These are phyloP conservation scores for Denticeps clupeoides DNA, from an alignment of 2,797 vertebrate species.

Conservation along the genomic window DNA sequence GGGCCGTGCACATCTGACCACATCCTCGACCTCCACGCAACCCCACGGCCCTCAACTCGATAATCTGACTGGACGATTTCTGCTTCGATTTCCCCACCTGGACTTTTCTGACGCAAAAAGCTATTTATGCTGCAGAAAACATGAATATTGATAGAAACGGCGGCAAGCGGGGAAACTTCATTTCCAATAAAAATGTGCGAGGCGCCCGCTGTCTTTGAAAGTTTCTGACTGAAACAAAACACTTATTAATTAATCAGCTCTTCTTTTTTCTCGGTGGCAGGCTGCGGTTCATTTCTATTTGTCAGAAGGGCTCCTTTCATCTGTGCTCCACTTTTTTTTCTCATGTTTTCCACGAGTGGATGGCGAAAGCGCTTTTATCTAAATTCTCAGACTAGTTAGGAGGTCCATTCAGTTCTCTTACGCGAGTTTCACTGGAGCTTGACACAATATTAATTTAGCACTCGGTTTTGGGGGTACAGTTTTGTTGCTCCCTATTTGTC, in stretches of 20 bases:
- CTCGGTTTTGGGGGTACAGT: slow-evolving; percentile 5
- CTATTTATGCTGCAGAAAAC: slow-evolving; percentile 20
- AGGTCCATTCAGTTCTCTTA: slow-evolving; percentile 21
- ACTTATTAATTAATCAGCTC: slow-evolving; percentile 24
- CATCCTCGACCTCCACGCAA: no score
- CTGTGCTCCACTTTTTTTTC: not conserved
- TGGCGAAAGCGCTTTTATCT: slow-evolving; percentile 15
- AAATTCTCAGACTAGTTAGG: slow-evolving; percentile 13
- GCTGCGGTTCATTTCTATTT: slow-evolving; percentile 11
- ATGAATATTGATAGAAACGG: slow-evolving; percentile 25
- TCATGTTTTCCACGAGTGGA: not conserved
- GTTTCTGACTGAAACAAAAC: slow-evolving; percentile 23
- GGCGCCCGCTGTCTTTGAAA: slow-evolving; percentile 21
- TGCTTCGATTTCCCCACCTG: slow-evolving; percentile 14
- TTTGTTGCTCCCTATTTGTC: slow-evolving; percentile 20
- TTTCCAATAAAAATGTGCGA: slow-evolving; percentile 15
- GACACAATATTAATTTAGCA: slow-evolving; percentile 17
- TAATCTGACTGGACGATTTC: slow-evolving; percentile 17
- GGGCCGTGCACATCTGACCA: no score
- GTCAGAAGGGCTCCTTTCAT: slow-evolving; percentile 14
- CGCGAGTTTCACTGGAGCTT: slow-evolving; percentile 15
- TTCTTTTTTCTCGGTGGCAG: slow-evolving; percentile 5
- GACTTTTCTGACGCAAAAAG: not conserved
- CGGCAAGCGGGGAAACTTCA: slow-evolving; percentile 14
- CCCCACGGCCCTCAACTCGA: no score